Base-by-base conservation (phyloP, 2,113 vertebrate species). In the Elephas maximus region DNA sequence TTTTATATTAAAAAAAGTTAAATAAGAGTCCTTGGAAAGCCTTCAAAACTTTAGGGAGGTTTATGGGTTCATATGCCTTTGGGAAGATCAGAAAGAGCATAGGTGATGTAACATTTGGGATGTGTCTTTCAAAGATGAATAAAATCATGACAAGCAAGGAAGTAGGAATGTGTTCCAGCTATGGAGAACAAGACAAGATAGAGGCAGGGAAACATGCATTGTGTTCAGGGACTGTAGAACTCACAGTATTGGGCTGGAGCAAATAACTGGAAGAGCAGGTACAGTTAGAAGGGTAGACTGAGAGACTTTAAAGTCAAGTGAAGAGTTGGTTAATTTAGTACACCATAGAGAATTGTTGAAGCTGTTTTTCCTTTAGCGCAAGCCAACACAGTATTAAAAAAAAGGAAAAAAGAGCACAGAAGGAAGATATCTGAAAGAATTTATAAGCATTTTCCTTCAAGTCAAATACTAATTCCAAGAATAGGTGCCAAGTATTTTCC, bases 401-500 rank as follows among this genome's bases (percentile, higher is more conserved):
- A 37, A 21, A 73, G 37, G 11, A 45, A 57, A 30, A 48, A 24
- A 26, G 76, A 82, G 57, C 44, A 73, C 2, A 33, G 57, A 63
- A 33, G 65, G 76, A 92, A 33, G 60, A 79, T 86, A 8, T 90
- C 2, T 62, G 82, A 90, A 91, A 73, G 69, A 93, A 90, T 63
- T 63, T 88, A n/a, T 71, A 91, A 83, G 84, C 62, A 65, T 92
- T 97, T 96, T 88, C 41, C 48, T 97, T 97, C 48, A 96, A 86
- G 67, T 96, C 45, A 90, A 82, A 81, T 73, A 81, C 30, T 62
- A 48, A 95, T 84, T 96, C 71, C 26, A 90, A 65, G 62, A 96
- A 84, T 48, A 95, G 91, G 65, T 92, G 80, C 44, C 65, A 94
- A 91, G 81, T 93, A 89, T 94, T 91, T 94, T 94, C 76, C 93